Evolutionary conservation across 2,888 invertebrate species (phyloP), one percentile per base, ranked within the genome.

Genomic region (Lydus trimaculatus): DNA sequence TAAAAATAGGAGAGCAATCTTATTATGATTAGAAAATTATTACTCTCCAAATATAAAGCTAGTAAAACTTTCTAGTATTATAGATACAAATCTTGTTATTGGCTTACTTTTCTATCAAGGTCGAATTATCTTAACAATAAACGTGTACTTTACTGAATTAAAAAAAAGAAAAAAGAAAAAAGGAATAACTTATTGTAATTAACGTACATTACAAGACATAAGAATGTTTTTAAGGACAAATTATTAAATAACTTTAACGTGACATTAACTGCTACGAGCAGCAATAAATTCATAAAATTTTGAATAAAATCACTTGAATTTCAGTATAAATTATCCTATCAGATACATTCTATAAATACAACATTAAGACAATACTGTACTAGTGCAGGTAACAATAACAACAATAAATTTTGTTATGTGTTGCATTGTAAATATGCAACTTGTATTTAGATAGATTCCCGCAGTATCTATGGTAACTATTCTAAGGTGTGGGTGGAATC

Each of bases 401-500:
- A 80, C 77, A 80, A 79, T 79, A 82, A 80, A 82, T 76, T 78
- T 76, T 78, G 79, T 78, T 80, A 80, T 78, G 79, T 77, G 81
- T 80, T 79, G 81, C 79, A 81, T 81, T 81, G 80, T 79, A 81
- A 82, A 82, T 81, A 79, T 80, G 76, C 77, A 79, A 76, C 77
- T 80, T 78, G 80, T 80, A 79, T 81, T 79, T 79, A 80, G 81
- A 81, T 80, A 81, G 81, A 80, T 81, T 78, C 78, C 75, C 78
- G 76, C 78, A 76, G 76, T 80, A 79, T 79, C 78, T 79, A 78
- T 79, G 79, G 79, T 81, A 80, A 82, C 79, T 81, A 81, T 81
- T 78, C 78, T 77, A 76, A 56, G 82, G 81, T 83, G 84, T 84
- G 83, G 84, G 84, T 83, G 84, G 83, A 82, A 82, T 82, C 80